Percentiles rank a stretch among this genome's conserved stretches.
phyloP scores from a whole-genome alignment of 2,888 invertebrate genomes.

The Aphelenchoides bicaudatus region DNA sequence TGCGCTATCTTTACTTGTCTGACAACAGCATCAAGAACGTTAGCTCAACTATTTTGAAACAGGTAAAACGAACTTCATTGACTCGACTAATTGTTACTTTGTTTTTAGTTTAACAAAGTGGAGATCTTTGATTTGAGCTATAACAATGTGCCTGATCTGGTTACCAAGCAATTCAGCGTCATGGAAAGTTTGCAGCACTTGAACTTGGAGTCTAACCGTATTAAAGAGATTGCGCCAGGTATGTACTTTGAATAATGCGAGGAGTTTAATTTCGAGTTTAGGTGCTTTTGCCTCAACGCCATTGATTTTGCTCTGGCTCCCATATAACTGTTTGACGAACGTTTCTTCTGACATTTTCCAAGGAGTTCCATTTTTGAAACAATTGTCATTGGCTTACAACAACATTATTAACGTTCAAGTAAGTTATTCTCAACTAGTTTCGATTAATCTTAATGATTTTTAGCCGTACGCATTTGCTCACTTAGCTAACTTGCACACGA shows the following conservation, averaged over 20 bases:
- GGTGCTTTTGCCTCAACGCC: slow-evolving; percentile 60
- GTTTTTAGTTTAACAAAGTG: slow-evolving; percentile 37
- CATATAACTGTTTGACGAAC: slow-evolving; percentile 56
- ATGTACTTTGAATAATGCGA: no score
- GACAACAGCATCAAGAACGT: slow-evolving; percentile 56
- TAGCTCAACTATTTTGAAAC: slow-evolving; percentile 74
- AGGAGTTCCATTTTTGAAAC: slow-evolving; percentile 58
- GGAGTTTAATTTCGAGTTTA: no score
- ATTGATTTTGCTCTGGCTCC: slow-evolving; percentile 59
- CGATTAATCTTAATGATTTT: slow-evolving; percentile 20
- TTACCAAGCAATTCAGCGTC: slow-evolving; percentile 49
- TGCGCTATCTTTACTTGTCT: slow-evolving; percentile 58
- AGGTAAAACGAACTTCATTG: no score
- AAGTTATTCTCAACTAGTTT: neutral
- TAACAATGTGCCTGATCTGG: slow-evolving; percentile 54
- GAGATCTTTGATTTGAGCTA: slow-evolving; percentile 59
- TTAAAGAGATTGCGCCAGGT: slow-evolving; percentile 54
- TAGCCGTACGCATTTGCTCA: slow-evolving; percentile 69
- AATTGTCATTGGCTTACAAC: slow-evolving; percentile 60
- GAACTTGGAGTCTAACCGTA: slow-evolving; percentile 58
- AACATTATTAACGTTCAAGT: slow-evolving; percentile 57
- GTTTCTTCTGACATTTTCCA: slow-evolving; percentile 55
- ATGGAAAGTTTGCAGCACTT: slow-evolving; percentile 59
- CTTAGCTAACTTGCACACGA: slow-evolving; percentile 80
- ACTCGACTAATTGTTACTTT: slow-evolving; percentile 42